Evolutionary conservation across 2,888 invertebrate species (phyloP), one percentile per base, ranked within the genome.

Genomic region (Eilema griseolum): DNA sequence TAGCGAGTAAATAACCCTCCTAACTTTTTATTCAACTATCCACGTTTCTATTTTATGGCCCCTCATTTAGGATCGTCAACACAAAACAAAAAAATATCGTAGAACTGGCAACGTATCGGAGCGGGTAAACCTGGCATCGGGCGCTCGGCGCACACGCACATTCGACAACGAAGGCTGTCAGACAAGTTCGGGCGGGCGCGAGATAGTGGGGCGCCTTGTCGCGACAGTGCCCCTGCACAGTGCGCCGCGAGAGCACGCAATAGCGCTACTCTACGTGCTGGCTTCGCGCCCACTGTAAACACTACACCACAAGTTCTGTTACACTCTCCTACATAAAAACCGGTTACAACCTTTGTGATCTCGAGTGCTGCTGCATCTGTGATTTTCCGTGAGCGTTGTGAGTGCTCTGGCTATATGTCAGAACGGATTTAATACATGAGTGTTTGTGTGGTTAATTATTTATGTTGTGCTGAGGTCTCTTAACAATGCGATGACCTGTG

Each of bases 31-130:
- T 88, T 88, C 86, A 75, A 84, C 81, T 82, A 88, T 85, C 85
- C 86, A 85, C 86, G 87, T 92, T 92, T 92, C 91, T 93, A 92
- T 89, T 92, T 93, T 92, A 93, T 91, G 88, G 91, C 89, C 91
- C 90, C 91, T 92, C 89, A 91, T 92, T 92, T 93, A 87, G 87
- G 90, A 91, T 90, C 93, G 89, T 92, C 91, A 93, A 93, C 88
- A 91, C 86, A 92, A 92, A 92, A 93, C 90, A 92, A 92, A 93
- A 94, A 90, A 62, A 79, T 77, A 78, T 72, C 84, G 74, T 82
- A 86, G 87, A 90, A 88, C 92, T 93, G 90, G 93, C 92, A 92
- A 92, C 92, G 91, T 88, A 86, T 86, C 87, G 83, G 85, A 86
- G 86, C 87, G 83, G 85, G 86, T 88, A 91, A 90, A 90, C 91